Percentiles rank a stretch among this genome's conserved stretches.
These are phyloP conservation scores for Parthenolecanium corni DNA, from an alignment of 2,888 invertebrate species.

Conservation along the genomic window DNA sequence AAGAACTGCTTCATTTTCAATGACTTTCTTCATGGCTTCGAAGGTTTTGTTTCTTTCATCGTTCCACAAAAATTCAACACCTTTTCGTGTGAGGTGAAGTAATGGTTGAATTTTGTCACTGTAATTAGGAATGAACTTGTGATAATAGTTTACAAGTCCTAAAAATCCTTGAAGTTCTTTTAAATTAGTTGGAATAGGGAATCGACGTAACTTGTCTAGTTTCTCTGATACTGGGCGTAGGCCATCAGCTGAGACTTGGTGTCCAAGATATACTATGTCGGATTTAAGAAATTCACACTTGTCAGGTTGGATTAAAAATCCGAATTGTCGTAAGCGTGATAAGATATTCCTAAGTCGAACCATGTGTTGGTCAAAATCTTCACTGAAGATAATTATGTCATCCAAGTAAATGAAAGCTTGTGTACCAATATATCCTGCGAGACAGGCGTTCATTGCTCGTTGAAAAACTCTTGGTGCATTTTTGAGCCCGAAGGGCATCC, in stretches of 20 bases:
- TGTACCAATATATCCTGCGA: constrained; percentile 33
- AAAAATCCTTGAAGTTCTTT: too few relatives aligned
- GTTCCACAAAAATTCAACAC: not conserved
- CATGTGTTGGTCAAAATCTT: constrained; percentile 13
- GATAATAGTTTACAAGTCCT: too few relatives aligned
- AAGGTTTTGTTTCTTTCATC: not conserved
- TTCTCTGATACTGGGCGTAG: constrained; percentile 30
- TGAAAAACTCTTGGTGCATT: constrained; percentile 36
- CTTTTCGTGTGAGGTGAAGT: too few relatives aligned
- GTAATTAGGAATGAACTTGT: too few relatives aligned
- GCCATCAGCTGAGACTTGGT: constrained; percentile 27
- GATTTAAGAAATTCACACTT: too few relatives aligned
- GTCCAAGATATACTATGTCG: constrained; percentile 28
- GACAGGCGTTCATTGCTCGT: constrained; percentile 35
- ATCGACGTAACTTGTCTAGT: constrained; percentile 14
- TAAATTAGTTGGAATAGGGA: constrained; percentile 22
- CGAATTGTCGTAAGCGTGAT: not conserved
- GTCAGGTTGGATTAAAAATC: too few relatives aligned
- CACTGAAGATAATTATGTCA: constrained; percentile 31
- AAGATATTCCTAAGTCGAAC: constrained; percentile 18
- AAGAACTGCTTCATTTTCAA: not conserved
- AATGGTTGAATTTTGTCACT: too few relatives aligned
- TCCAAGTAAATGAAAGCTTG: constrained; percentile 31
- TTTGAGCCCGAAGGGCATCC: too few relatives aligned
- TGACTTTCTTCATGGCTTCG: not conserved